Evolutionary conservation across 2,797 vertebrate genomes (phyloP).

Genomic region (Galaxias olidus): DNA sequence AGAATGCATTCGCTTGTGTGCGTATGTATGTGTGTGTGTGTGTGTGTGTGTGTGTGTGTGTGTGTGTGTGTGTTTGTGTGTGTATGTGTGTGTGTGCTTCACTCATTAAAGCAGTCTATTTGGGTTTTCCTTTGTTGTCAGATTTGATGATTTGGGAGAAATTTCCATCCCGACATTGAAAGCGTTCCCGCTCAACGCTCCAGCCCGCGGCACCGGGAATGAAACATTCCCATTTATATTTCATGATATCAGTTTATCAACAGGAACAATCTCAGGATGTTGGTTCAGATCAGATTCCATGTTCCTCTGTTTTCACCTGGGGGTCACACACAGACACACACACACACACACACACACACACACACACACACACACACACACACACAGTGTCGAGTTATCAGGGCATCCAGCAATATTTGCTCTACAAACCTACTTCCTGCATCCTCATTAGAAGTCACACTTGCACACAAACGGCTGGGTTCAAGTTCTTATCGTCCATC

Average conservation of each 20-base stretch:
- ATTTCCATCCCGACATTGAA: constrained; percentile 77
- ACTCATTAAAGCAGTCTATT: constrained; percentile 74
- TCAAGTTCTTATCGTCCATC: too few species aligned
- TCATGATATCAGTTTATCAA: constrained; percentile 84
- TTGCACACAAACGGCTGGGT: too few species aligned
- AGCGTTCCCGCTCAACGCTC: constrained; percentile 67
- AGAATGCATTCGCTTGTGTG: constrained; percentile 45
- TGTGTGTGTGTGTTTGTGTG: constrained; percentile 24
- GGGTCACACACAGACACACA: constrained; percentile 61
- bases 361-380: constrained; percentile 3
- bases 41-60: constrained; percentile 31
- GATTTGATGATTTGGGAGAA: constrained; percentile 83
- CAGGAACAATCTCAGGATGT: constrained; percentile 80
- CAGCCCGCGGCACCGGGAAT: constrained; percentile 70
- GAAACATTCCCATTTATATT: constrained; percentile 79
- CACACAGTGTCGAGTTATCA: constrained; percentile 46
- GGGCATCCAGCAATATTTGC: constrained; percentile 40
- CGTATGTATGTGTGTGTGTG: constrained; percentile 40
- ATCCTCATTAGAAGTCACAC: constrained; percentile 54
- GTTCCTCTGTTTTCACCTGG: constrained; percentile 76
- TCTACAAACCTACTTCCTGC: constrained; percentile 48
- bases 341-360: constrained; percentile 20
- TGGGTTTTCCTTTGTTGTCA: constrained; percentile 83
- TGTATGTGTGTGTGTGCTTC: constrained; percentile 48
- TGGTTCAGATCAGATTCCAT: constrained; percentile 77